Conservation (phyloP, 2,888 invertebrate genomes). For the Caradrina kadenii region DNA sequence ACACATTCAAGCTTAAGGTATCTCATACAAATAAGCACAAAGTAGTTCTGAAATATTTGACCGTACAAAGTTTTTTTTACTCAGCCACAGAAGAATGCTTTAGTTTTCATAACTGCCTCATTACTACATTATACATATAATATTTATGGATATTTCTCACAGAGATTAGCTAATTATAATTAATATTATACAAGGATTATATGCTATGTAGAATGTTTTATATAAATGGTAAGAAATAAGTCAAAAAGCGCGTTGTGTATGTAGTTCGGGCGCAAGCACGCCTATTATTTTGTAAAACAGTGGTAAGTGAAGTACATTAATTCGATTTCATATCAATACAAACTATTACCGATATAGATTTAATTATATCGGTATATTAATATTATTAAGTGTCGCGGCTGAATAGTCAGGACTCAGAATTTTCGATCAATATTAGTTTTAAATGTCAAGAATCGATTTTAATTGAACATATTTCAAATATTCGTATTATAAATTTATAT, state of each 20-base stretch:
- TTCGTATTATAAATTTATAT: slow-evolving; percentile 44
- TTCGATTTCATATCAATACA: slow-evolving; percentile 18
- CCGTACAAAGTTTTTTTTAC: slow-evolving; percentile 59
- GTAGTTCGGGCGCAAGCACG: background rate
- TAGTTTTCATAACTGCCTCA: slow-evolving; percentile 58
- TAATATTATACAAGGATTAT: slow-evolving; percentile 56
- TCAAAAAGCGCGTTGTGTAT: slow-evolving; percentile 28
- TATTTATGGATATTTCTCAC: slow-evolving; percentile 66
- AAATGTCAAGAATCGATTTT: slow-evolving; percentile 39
- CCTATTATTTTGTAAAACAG: slow-evolving; percentile 1
- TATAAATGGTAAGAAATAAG: slow-evolving; percentile 48
- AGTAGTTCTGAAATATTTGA: slow-evolving; percentile 49
- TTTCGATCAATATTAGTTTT: slow-evolving; percentile 27
- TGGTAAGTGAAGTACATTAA: background rate
- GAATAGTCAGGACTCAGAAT: slow-evolving; percentile 11
- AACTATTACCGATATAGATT: slow-evolving; percentile 12
- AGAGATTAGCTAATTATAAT: slow-evolving; percentile 55
- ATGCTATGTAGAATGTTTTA: slow-evolving; percentile 49
- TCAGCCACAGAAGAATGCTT: slow-evolving; percentile 53
- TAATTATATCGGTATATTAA: background rate
- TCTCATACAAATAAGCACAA: slow-evolving; percentile 53
- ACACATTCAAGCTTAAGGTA: slow-evolving; percentile 48
- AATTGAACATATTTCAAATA: slow-evolving; percentile 54
- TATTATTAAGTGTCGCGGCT: slow-evolving; percentile 8
- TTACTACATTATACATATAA: slow-evolving; percentile 56